Evolutionary conservation across 2,797 vertebrate genomes (phyloP), one percentile per base, ranked within the genome.

Genomic region (Poeciliopsis infans): DNA sequence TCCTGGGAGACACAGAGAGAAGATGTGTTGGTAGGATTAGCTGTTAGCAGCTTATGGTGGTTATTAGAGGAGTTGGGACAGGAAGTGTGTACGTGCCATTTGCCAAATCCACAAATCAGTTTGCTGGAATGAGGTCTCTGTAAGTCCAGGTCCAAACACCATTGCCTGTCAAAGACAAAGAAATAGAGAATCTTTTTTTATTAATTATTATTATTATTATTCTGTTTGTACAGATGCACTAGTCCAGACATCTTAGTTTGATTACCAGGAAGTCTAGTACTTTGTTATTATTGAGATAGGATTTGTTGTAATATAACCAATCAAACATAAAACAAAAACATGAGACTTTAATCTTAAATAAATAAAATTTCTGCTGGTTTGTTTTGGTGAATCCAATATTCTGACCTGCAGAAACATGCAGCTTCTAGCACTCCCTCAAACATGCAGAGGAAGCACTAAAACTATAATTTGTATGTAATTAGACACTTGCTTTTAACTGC

Each of bases 91-190:
- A 70, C 94, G 0, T 95, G 97, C 98, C 97, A 97, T 87, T 78
- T 99, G 98, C 98, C 98, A 99, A 83, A 99, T 96, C 98, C 98
- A 99, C 78, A 92, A 85, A 79, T 99, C 97, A 2, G 93, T 96
- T 61, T 92, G 84, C 68, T 76, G 92, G 33, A 82, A 91, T 2
- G 70, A 86, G 33, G 86, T 83, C 79, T 95, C 89, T 18, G 94
- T 96, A 86, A 90, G 90, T 77, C 98, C 98, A 69, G 94, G 86
- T 87, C 97, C 98, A 13, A 95, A 96, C 79, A 95, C 85, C 36
- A 95, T 83, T 46, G 88, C 96, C 98, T 99, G 90, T 75, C 10
- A 45, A 3, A 20, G 39, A 45, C 39, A 79, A 1, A 72, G 23
- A 57, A 57, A 20, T 28, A 7, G 36, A 43, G 72, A 28, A 41